Evolutionary conservation across 2,797 vertebrate genomes (phyloP), one percentile per base, ranked within the genome.

Genomic region (Phrynocephalus guinanensis): DNA sequence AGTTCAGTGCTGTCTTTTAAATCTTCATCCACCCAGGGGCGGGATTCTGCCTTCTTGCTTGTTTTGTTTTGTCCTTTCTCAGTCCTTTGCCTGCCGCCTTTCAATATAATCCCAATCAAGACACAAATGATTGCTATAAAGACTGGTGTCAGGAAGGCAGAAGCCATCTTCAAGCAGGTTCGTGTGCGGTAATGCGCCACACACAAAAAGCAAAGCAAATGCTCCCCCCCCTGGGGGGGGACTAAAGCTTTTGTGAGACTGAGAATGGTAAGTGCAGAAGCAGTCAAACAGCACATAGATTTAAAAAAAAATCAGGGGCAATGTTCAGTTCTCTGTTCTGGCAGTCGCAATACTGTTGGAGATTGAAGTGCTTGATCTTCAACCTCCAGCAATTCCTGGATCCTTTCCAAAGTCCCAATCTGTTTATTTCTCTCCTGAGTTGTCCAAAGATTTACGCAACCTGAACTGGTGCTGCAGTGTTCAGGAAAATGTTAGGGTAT

Each of bases 21-120:
- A 88, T 98, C 98, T 94, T 98, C 97, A 89, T 98, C 98, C 28
- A 97, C 97, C 98, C 98, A 98, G 0, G 98, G 98, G 48, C 60
- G 96, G 52, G 90, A 72, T 1, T 92, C 26, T 0, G 63, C 4
- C 24, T 90, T 89, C 30, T 52, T 88, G 88, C 73, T 88, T 66
- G 72, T 50, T 44, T 92, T 91, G 24, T 0, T 0, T 5, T 95
- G 87, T 84, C 93, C 89, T 20, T 93, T 80, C 26, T 91, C 66
- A 30, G 73, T 73, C 7, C 84, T 87, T 0, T 84, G 85, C 38
- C 87, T 92, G 15, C 93, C 93, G 87, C 91, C 97, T 93, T 96
- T 95, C 92, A 98, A 93, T 88, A 99, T 88, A 85, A 97, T 93
- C 4, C 94, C 97, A 15, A 98, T 75, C 87, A 98, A 89, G 93